Conservation (phyloP, 2,113 vertebrate species). For the Polypterus senegalus region DNA sequence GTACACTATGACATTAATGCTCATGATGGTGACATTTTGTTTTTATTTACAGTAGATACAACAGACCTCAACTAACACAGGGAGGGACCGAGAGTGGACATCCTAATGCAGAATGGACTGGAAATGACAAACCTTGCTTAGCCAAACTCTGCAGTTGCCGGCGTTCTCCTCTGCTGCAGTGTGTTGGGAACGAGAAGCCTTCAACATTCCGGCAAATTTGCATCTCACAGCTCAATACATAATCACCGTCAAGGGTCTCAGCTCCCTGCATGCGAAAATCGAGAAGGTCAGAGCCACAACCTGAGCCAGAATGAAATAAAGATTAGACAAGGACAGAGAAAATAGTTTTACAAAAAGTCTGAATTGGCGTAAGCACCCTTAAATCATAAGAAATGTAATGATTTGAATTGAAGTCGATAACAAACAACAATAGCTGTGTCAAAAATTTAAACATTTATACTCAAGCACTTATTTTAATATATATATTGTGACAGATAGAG, state of each 20-base stretch:
- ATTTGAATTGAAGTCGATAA: too few species aligned
- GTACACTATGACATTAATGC: too few species aligned
- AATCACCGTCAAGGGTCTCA: constrained; percentile 36
- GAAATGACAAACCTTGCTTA: constrained; percentile 29
- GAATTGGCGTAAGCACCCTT: background rate
- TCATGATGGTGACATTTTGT: too few species aligned
- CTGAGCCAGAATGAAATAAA: too few species aligned
- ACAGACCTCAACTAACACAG: background rate
- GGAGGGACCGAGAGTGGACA: background rate
- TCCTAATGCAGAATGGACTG: background rate
- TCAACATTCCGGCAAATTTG: constrained; percentile 34
- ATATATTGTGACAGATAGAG: too few species aligned
- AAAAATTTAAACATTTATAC: too few species aligned
- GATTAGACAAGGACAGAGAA: too few species aligned
- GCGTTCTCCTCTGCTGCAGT: constrained; percentile 52
- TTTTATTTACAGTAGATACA: too few species aligned
- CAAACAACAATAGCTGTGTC: too few species aligned
- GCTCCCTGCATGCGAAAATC: constrained; percentile 30
- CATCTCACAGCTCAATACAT: constrained; percentile 34
- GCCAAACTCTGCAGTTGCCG: constrained; percentile 38
- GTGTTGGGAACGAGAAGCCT: constrained; percentile 44
- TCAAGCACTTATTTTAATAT: too few species aligned
- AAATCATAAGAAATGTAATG: background rate
- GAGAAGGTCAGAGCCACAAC: background rate
- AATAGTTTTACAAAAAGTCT: too few species aligned